Base-by-base conservation (phyloP, 1,140 invertebrate species). In the Trypoxylus dichotomus region DNA sequence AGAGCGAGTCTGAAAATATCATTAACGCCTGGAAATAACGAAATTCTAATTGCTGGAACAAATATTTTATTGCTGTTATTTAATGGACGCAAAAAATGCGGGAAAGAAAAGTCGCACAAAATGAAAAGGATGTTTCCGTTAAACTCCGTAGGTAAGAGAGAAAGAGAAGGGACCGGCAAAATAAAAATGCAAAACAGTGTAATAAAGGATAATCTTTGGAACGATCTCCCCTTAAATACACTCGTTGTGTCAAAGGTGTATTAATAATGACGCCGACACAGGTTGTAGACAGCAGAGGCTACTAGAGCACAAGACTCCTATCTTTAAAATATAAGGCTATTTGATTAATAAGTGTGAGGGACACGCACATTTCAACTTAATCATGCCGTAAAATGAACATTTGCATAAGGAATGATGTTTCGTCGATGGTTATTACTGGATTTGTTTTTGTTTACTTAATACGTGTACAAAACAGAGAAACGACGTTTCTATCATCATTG, bases 301-400 rank as follows among this genome's bases (percentile, higher is more conserved):
- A 27, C 74, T 43, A 74, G 7, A 43, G 41, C 47, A 41, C 72
- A 74, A 74, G 72, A 29, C 72, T 74, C 72, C 32, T 74, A 74
- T 74, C 72, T 74, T 37, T 74, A 43, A 74, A 74, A 41, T 75
- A 47, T 75, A 81, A 78, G 78, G 77, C 77, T 75, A 76, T 83
- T 82, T 83, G 82, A 83, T 83, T 83, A 83, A 83, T 83, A 83
- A 82, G 82, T 83, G 82, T 82, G 81, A 81, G 81, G 74, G 80
- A 81, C 82, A 83, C 82, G 82, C 82, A 83, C 82, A 82, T 83
- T 83, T 82, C 81, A 79, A 82, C 81, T 83, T 83, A 83, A 83
- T 82, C 82, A 83, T 81, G 78, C 80, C 75, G 81, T 80, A 83
- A 82, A 83, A 83, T 81, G 82, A 79, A 81, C 78, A 83, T 83